phyloP scores from a whole-genome alignment of 2,888 invertebrate genomes.

The Ophonus ardosiacus region DNA sequence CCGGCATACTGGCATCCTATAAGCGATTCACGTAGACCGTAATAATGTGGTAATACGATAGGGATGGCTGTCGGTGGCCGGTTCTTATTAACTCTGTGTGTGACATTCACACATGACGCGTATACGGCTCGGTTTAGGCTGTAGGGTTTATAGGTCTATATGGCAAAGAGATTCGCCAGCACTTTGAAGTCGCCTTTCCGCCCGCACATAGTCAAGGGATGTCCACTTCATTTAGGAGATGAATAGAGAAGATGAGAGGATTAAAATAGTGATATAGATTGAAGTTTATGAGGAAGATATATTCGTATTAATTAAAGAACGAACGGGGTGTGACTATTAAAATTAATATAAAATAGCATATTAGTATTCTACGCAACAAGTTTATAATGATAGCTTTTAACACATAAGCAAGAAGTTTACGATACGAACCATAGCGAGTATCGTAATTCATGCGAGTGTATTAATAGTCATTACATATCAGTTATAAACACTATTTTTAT shows the following conservation, averaged over 20 bases:
- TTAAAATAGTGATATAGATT: not conserved
- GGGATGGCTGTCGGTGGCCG: conserved; percentile 25
- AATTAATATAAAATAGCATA: too few relatives aligned
- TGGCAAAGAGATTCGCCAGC: not conserved
- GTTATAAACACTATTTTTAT: too few relatives aligned
- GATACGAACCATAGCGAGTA: too few relatives aligned
- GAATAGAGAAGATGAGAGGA: not conserved
- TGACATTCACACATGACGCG: not conserved
- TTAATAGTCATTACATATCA: too few relatives aligned
- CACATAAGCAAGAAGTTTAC: too few relatives aligned
- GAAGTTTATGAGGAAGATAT: too few relatives aligned
- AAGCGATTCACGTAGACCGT: conserved; percentile 27
- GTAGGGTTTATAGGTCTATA: too few relatives aligned
- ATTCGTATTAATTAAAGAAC: too few relatives aligned
- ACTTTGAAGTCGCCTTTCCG: conserved; percentile 56
- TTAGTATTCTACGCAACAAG: too few relatives aligned
- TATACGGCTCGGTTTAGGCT: not conserved
- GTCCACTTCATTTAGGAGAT: conserved; percentile 16
- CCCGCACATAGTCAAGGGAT: conserved; percentile 29
- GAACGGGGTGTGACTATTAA: too few relatives aligned
- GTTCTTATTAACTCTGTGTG: conserved; percentile 44
- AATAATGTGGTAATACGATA: conserved; percentile 55
- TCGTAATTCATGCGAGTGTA: too few relatives aligned
- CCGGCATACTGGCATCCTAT: not conserved
- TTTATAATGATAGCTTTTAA: too few relatives aligned